Percentiles rank a stretch among this genome's conserved stretches.
These are phyloP conservation scores for Chrysina gloriosa DNA, from an alignment of 2,888 invertebrate genomes.

Conservation along the genomic window DNA sequence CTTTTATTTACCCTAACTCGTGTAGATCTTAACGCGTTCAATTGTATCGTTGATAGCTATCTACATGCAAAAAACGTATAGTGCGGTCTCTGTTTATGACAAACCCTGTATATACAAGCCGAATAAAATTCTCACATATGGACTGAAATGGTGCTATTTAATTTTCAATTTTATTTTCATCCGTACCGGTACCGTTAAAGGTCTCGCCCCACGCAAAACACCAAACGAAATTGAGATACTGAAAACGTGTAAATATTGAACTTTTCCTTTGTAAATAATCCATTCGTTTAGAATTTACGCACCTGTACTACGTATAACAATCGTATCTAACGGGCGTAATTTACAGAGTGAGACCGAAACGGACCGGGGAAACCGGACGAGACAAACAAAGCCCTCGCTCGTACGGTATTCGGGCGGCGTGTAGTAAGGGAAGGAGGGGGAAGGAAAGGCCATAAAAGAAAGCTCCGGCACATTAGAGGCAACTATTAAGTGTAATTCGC, in stretches of 20 bases:
- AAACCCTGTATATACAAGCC: too few relatives aligned
- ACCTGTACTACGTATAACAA: conserved; percentile 50
- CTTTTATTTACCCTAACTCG: too few relatives aligned
- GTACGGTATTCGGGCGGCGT: conserved; percentile 48
- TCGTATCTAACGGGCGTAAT: conserved; percentile 51
- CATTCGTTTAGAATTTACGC: conserved; percentile 49
- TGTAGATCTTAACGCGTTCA: too few relatives aligned
- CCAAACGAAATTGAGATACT: conserved; percentile 7
- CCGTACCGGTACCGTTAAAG: too few relatives aligned
- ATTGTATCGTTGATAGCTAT: too few relatives aligned
- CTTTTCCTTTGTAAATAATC: conserved; percentile 46
- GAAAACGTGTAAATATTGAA: conserved; percentile 49
- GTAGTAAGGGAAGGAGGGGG: too few relatives aligned
- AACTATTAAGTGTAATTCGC: conserved; percentile 48
- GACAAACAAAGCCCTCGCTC: conserved; percentile 46
- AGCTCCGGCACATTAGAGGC: conserved; percentile 52
- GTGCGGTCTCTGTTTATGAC: too few relatives aligned
- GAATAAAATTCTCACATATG: too few relatives aligned
- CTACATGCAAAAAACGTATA: too few relatives aligned
- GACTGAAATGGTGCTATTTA: too few relatives aligned
- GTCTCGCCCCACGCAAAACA: too few relatives aligned
- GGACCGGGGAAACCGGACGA: conserved; percentile 1
- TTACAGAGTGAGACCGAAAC: conserved; percentile 40
- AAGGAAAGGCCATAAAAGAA: conserved; percentile 50
- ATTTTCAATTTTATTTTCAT: too few relatives aligned